phyloP scores from a whole-genome alignment of 2,888 invertebrate genomes.

The Pyrgus malvae region DNA sequence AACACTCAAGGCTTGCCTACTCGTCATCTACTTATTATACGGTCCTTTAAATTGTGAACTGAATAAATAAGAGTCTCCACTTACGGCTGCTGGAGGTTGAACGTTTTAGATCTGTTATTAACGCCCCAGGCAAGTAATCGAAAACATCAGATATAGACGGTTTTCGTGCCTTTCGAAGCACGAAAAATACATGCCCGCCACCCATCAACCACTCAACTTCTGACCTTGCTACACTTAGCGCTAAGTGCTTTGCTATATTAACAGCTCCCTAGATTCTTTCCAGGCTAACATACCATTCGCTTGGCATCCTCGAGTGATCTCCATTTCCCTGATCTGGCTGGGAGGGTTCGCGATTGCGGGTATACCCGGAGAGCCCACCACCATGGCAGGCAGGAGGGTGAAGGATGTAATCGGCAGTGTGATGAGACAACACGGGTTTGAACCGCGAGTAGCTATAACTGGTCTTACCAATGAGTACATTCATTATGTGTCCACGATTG shows the following conservation, averaged over 20 bases:
- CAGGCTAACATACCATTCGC: conserved; percentile 84
- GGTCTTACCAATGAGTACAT: conserved; percentile 91
- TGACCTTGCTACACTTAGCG: background rate
- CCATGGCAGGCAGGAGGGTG: conserved; percentile 91
- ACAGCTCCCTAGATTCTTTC: background rate
- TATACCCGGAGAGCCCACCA: conserved; percentile 93
- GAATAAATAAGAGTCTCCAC: too few relatives aligned
- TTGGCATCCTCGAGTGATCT: conserved; percentile 90
- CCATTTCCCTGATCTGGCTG: conserved; percentile 86
- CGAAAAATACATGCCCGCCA: too few relatives aligned
- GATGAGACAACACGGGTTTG: conserved; percentile 57
- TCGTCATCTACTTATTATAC: too few relatives aligned
- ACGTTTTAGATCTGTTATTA: too few relatives aligned
- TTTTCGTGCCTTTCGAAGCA: too few relatives aligned
- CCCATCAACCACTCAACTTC: too few relatives aligned
- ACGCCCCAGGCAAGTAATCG: too few relatives aligned
- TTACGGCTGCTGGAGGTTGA: too few relatives aligned
- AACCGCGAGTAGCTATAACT: conserved; percentile 84
- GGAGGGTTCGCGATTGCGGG: conserved; percentile 87
- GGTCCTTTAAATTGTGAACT: too few relatives aligned
- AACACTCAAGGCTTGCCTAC: too few relatives aligned
- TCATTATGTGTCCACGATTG: conserved; percentile 90
- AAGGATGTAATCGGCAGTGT: conserved; percentile 65
- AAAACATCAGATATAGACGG: too few relatives aligned
- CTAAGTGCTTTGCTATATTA: background rate